Base-by-base conservation (phyloP, 1,140 invertebrate species). In the Hermatobates lingyangjiaoensis region DNA sequence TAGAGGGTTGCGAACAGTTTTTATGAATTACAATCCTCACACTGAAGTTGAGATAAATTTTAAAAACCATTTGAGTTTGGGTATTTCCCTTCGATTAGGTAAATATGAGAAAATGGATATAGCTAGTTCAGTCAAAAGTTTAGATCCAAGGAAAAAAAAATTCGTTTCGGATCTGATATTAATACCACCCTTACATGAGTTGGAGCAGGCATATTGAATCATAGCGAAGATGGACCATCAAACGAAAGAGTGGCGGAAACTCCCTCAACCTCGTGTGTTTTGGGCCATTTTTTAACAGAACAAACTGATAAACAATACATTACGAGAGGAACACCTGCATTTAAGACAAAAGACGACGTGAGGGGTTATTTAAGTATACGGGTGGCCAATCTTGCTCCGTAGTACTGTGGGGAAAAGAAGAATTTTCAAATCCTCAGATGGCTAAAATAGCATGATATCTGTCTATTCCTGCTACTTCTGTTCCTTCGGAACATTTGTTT, bases 1-100 rank as follows among this genome's bases (percentile, higher is more conserved):
- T 14, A 5, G 50, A 45, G 50, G 50, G 5, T 42, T 34, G 21
- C 50, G 45, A 45, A 44, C 23, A 44, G 50, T 24, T 7, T 14
- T 51, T 5, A 26, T n/a, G 12, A 23, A 4, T n/a, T 23, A 14
- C 27, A 28, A 2, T 12, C 50, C 39, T 15, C 5, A 14, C 27
- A 45, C 40, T 18, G 15, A 20, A 3, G 26, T 24, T 3, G 40
- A 25, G 42, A 18, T 14, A 25, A 5, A 25, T 18, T 27, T 45
- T 18, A 23, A 45, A 45, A 4, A 18, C 5, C 27, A 20, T 18
- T 18, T 51, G 25, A 34, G 7, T 34, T 34, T 34, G n/a, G 30
- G 30, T 7, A 10, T n/a, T 10, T 34, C 30, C 7, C 30, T 34
- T 10, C 7, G 30, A 34, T n/a, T 34, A 34, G 30, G 30, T 7